These are phyloP conservation scores for Machimus rusticus DNA, from an alignment of 2,888 invertebrate species.

Conservation along the genomic window DNA sequence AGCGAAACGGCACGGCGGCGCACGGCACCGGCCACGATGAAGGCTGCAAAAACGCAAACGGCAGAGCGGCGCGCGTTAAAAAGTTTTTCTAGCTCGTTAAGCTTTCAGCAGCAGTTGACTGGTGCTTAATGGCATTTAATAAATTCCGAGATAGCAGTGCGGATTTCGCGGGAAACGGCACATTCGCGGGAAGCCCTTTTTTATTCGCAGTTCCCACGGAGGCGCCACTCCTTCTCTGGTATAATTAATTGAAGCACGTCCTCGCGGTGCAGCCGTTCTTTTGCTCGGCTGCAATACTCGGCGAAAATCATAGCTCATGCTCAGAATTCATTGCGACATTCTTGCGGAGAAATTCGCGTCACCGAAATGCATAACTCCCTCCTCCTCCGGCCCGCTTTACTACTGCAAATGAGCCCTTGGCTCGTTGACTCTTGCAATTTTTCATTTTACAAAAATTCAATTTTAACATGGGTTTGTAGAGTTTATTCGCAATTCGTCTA, in stretches of 20 bases:
- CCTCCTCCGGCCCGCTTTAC: neutral
- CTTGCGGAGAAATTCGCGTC: neutral
- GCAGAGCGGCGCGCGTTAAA: neutral
- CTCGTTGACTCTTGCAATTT: neutral
- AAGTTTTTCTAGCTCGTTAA: slow-evolving; percentile 27
- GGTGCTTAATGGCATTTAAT: slow-evolving; percentile 35
- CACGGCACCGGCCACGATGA: neutral
- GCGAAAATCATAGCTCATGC: neutral
- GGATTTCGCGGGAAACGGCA: neutral
- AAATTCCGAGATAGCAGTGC: neutral
- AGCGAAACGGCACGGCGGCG: neutral
- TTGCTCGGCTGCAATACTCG: neutral
- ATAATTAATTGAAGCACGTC: neutral
- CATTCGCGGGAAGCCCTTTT: neutral
- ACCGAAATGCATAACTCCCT: neutral
- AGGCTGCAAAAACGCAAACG: neutral
- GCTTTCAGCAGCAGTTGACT: slow-evolving; percentile 30
- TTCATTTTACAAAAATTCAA: neutral
- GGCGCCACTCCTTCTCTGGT: neutral
- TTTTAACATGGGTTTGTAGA: neutral
- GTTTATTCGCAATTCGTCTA: neutral
- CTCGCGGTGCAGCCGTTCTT: neutral
- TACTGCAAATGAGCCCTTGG: neutral
- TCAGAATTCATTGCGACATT: neutral
- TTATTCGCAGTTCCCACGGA: neutral